Evolutionary conservation across 2,888 invertebrate genomes (phyloP), one percentile per base, ranked within the genome.

Genomic region (Campoplex capitator): DNA sequence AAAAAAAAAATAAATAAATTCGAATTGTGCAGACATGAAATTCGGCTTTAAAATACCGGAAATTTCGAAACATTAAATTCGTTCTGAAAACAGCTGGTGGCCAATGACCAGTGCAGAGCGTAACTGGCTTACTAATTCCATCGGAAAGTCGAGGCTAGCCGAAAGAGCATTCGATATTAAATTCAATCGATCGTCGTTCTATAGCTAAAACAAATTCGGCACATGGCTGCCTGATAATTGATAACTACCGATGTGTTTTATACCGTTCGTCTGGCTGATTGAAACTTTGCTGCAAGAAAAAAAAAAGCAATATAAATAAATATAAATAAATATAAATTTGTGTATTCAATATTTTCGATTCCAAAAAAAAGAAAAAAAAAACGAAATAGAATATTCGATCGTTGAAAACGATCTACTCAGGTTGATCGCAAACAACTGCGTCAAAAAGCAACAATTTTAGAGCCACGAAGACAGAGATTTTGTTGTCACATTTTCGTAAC

Each of bases 21-120:
- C 13, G 3, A 54, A 8, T 0, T 0, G 4, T 16, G n/a, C 7
- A 35, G 35, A 73, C 48, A 7, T 35, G n/a, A 73, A n/a, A 54
- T 73, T 73, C n/a, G 54, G 9, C 28, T 6, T 8, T 16, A 28
- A 28, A 48, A 71, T 54, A 48, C 13, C 54, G 74, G 58, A 75
- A 75, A 75, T 42, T 23, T 8, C 42, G 23, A 23, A 38, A 75
- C 42, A 8, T 54, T 58, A 28, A 13, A 58, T 42, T 38, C 75
- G 75, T 58, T 75, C 75, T 56, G 75, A 65, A 76, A 76, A 78
- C 54, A 78, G 67, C 51, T 68, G 67, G 54, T 68, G 38, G 54
- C 54, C 67, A 68, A 70, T 70, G 78, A 68, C 32, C 54, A 38
- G 56, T 23, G 16, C 18, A 68, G 23, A 23, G 23, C 56, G 48